Evolutionary conservation across 2,888 invertebrate genomes (phyloP).

Genomic region (Philereme vetulata): DNA sequence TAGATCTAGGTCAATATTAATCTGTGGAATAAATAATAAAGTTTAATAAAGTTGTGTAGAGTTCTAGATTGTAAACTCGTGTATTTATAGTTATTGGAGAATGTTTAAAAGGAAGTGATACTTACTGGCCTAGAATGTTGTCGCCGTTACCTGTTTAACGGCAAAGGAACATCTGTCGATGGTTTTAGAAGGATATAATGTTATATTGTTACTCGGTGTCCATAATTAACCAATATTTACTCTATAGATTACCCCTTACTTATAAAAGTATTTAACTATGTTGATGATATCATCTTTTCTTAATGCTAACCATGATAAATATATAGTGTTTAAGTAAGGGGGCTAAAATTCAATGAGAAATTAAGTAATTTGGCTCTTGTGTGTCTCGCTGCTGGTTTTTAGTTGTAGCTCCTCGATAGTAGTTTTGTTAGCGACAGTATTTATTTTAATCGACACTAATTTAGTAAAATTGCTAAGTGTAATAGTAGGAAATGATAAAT

Average conservation of each 20-base stretch:
- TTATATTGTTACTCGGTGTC: slow-evolving; percentile 47
- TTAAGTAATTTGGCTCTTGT: slow-evolving; percentile 48
- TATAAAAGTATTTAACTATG: neutral
- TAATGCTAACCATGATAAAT: neutral
- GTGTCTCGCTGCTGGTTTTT: slow-evolving; percentile 29
- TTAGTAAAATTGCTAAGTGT: slow-evolving; percentile 72
- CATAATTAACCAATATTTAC: slow-evolving; percentile 39
- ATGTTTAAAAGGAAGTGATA: slow-evolving; percentile 54
- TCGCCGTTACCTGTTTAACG: slow-evolving; percentile 42
- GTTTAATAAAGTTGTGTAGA: slow-evolving; percentile 75
- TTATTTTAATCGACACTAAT: slow-evolving; percentile 62
- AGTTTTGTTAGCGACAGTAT: slow-evolving; percentile 57
- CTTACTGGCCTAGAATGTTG: slow-evolving; percentile 66
- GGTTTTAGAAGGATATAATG: slow-evolving; percentile 30
- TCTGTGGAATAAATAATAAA: slow-evolving; percentile 66
- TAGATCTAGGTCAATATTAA: slow-evolving; percentile 63
- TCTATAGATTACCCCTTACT: slow-evolving; percentile 37
- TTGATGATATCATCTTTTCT: neutral
- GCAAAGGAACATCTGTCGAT: slow-evolving; percentile 23
- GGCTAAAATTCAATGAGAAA: slow-evolving; percentile 24
- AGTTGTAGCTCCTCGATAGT: slow-evolving; percentile 20
- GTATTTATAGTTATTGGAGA: slow-evolving; percentile 53
- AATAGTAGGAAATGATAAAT: slow-evolving; percentile 71
- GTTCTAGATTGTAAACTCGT: slow-evolving; percentile 59
- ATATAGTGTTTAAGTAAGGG: slow-evolving; percentile 12